Evolutionary conservation across 1,140 invertebrate genomes (phyloP), one percentile per base, ranked within the genome.

Genomic region (Odontomachus brunneus): DNA sequence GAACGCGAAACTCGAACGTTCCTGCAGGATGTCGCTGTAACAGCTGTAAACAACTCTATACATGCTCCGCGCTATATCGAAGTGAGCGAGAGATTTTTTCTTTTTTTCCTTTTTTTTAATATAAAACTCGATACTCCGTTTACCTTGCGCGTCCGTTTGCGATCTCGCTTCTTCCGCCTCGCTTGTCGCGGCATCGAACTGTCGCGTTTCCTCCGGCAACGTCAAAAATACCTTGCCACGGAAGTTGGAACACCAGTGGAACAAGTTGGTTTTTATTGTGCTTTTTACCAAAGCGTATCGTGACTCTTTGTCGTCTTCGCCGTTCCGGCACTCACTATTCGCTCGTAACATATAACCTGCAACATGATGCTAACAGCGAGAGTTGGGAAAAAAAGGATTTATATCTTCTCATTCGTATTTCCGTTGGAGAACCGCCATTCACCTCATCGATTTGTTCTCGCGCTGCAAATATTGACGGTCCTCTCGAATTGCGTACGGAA

Each of bases 391-490:
- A 62, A 38, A 63, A n/a, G n/a, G 9, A 63, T 33, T n/a, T 22
- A n/a, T 15, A 60, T 33, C 63, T 74, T 66, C 44, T 33, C 29
- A 75, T 22, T 22, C 26, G 44, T 29, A 33, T 38, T 19, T 51
- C 11, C 5, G 14, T 24, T 17, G 19, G 14, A n/a, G 22, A 12
- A 15, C 11, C 49, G 53, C 44, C 14, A 29, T 12, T 80, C n/a
- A 57, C 51, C 2, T 71, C 38, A n/a, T 29, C 38, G 33, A 48
- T 71, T 71, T 69, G 48, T 57, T 71, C 33, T 38, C 15, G 48
- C 19, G 17, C 53, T 65, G n/a, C 51, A 71, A 80, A 80, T 80
- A 71, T 80, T 48, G 48, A 44, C 38, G 4, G 44, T 69, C 67
- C 19, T 44, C 9, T 44, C 38, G 38, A 24, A 80, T 80, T 71